Evolutionary conservation across 2,888 invertebrate genomes (phyloP), one percentile per base, ranked within the genome.

Genomic region (Adela reaumurella): DNA sequence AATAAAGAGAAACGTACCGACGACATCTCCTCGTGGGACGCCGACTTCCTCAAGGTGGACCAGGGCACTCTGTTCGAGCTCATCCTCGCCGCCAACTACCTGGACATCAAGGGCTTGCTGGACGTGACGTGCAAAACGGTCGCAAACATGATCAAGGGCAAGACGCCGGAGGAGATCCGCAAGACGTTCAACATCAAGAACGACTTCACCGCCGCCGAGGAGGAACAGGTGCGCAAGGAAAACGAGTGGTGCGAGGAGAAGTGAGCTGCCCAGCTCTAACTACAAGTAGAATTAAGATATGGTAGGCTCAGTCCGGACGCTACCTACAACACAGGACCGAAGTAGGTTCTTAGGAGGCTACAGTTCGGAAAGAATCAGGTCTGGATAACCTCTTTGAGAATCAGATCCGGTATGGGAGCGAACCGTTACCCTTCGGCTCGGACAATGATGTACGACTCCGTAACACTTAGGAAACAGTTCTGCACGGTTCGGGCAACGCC

Each of bases 61-160:
- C 97, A 97, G 68, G 96, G 94, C 51, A 97, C 97, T 1, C 77
- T 98, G 14, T 97, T 97, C 67, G 97, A 97, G 76, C 78, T 98
- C 43, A 97, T 98, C 61, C 76, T 98, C 80, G 97, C 97, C 46
- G 97, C 97, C 8, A 97, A 98, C 72, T 98, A 97, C 67, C 81
- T 98, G 61, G 97, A 97, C 63, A 97, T 97, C 55, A 92, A 94
- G 66, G 94, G 97, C 1, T 81, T 99, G 50, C 73, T 98, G 60
- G 97, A 98, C 74, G 97, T 98, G 0, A 96, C 97, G 0, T 99
- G 98, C 77, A 99, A 99, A 76, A 95, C 96, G 0, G 96, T 97
- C 46, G 97, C 97, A 5, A 97, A 97, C 67, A 97, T 97, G 97
- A 97, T 97, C 59, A 97, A 97, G 68, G 96, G 96, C 14, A 97